Evolutionary conservation across 2,888 invertebrate genomes (phyloP).

Genomic region (Mythimna pallens): DNA sequence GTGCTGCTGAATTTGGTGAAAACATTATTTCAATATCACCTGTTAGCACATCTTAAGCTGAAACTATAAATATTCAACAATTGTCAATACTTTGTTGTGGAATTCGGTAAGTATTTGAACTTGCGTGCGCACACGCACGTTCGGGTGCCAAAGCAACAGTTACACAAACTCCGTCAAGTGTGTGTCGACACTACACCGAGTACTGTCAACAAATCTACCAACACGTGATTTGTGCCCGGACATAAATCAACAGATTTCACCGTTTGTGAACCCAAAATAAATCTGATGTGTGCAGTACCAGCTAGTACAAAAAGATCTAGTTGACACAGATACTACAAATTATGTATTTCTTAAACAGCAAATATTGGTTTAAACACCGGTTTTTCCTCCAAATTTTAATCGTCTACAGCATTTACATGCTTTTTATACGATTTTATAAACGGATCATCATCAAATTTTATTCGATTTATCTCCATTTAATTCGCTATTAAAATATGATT

Average conservation of each 20-base stretch:
- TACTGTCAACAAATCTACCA: constrained; percentile 59
- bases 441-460: constrained; percentile 20
- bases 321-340: constrained; percentile 52
- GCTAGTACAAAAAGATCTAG: constrained; percentile 39
- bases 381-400: constrained; percentile 4
- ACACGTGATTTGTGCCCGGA: constrained; percentile 57
- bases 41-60: constrained; percentile 1
- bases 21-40: background rate
- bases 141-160: constrained; percentile 64
- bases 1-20: background rate
- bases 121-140: constrained; percentile 64
- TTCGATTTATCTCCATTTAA: background rate
- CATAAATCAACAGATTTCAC: constrained; percentile 66
- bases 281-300: constrained; percentile 20
- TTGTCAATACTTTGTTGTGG: constrained; percentile 36
- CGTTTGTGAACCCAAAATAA: constrained; percentile 38
- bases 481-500: background rate
- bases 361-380: constrained; percentile 28
- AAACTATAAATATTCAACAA: constrained; percentile 38
- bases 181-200: constrained; percentile 50
- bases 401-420: background rate
- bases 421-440: constrained; percentile 13
- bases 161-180: constrained; percentile 66
- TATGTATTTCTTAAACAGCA: constrained; percentile 20
- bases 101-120: constrained; percentile 58